These are phyloP conservation scores for Propithecus deckenii DNA, from an alignment of 2,797 vertebrate genomes.

Conservation along the genomic window DNA sequence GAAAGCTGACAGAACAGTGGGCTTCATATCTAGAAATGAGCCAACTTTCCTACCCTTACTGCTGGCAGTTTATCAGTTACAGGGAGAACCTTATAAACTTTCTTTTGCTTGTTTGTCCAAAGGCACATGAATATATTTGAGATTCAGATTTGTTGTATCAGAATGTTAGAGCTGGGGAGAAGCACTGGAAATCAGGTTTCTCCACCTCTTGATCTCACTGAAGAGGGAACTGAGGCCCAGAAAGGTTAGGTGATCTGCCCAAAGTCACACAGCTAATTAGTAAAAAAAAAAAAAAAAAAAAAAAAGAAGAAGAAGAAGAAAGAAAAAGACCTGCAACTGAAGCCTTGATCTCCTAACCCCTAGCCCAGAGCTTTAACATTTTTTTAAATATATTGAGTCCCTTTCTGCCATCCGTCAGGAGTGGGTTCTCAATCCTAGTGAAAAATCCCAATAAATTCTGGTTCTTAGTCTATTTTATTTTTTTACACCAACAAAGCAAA, in stretches of 20 bases:
- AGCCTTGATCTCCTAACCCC: neutral
- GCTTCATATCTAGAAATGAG: neutral
- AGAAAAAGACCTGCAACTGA: neutral
- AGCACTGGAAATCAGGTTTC: neutral
- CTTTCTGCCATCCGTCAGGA: neutral
- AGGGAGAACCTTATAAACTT: neutral
- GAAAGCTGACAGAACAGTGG: neutral
- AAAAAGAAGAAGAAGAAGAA: neutral
- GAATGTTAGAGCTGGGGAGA: neutral
- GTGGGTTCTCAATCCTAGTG: neutral
- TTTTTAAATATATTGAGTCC: neutral
- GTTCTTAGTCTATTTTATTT: neutral
- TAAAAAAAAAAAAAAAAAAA: neutral
- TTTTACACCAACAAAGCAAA: neutral
- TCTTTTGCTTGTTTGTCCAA: neutral
- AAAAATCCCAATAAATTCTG: neutral
- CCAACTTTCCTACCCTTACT: neutral
- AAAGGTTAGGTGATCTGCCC: conserved; percentile 5
- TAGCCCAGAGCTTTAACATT: neutral
- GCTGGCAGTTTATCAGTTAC: neutral
- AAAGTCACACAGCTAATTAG: neutral
- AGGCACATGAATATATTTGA: conserved; percentile 21
- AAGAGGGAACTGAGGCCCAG: neutral
- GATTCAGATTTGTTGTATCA: neutral
- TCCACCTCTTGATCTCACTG: neutral